These are phyloP conservation scores for Sorex fumeus DNA, from an alignment of 2,113 vertebrate species.

Conservation along the genomic window DNA sequence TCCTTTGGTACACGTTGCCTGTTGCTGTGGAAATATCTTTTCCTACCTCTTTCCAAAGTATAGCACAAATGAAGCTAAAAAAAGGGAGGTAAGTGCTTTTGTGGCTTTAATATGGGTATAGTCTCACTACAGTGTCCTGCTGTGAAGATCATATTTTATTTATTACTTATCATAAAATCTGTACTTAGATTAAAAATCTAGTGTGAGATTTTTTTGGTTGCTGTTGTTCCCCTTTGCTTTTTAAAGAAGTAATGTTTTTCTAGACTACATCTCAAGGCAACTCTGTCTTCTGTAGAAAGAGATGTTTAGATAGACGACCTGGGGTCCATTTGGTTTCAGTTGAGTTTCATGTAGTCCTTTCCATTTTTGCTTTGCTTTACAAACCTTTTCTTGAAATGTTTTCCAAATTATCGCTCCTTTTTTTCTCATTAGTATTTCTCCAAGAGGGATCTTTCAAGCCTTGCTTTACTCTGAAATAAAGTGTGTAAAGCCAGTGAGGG, in stretches of 20 bases:
- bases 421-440: not conserved
- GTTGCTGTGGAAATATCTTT: conserved; percentile 99
- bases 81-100: conserved; percentile 93
- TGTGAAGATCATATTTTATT: not conserved
- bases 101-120: not conserved
- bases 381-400: not conserved
- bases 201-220: not conserved
- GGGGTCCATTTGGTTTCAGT: not conserved
- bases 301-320: not conserved
- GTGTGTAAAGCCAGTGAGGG: not conserved
- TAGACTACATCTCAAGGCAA: not conserved
- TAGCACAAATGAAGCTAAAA: conserved; percentile 99
- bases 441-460: not conserved
- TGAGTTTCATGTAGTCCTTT: conserved; percentile 34
- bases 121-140: not conserved
- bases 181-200: conserved; percentile 1
- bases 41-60: conserved; percentile 99
- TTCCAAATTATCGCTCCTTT: not conserved
- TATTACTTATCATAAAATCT: conserved; percentile 13
- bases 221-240: not conserved
- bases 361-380: conserved; percentile 16
- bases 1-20: conserved; percentile 98
- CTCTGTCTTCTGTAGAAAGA: not conserved
- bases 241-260: not conserved
- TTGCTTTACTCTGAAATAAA: not conserved